These are phyloP conservation scores for Dinocampus coccinellae DNA, from an alignment of 2,888 invertebrate species.

Conservation along the genomic window DNA sequence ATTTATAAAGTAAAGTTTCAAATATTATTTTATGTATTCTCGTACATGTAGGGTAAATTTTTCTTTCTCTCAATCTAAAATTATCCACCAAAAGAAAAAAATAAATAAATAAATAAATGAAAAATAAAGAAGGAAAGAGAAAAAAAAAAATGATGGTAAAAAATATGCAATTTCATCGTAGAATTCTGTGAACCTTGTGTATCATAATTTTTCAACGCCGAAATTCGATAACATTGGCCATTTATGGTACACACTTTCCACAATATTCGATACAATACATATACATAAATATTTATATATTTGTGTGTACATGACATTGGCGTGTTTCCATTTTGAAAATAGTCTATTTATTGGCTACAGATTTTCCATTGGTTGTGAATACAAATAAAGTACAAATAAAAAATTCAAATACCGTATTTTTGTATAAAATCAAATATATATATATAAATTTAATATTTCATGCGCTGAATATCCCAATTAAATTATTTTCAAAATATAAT, in stretches of 20 bases:
- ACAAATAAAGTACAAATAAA: too few species aligned
- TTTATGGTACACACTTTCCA: neutral
- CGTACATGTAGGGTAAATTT: too few species aligned
- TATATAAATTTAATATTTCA: neutral
- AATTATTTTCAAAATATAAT: neutral
- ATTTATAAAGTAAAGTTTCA: too few species aligned
- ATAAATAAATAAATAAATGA: too few species aligned
- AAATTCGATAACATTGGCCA: conserved; percentile 4
- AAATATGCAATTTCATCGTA: neutral
- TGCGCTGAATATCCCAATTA: neutral
- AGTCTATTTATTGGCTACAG: conserved; percentile 41
- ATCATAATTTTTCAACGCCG: conserved; percentile 24
- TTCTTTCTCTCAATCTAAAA: too few species aligned
- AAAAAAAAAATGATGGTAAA: neutral
- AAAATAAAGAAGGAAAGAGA: too few species aligned
- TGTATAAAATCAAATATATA: neutral
- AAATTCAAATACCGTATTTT: neutral
- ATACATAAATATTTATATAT: neutral
- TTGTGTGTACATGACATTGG: conserved; percentile 27
- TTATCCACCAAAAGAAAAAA: too few species aligned
- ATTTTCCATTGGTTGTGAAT: conserved; percentile 20
- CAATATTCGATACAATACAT: neutral
- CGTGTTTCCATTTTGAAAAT: conserved; percentile 41
- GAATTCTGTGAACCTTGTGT: neutral
- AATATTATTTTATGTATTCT: too few species aligned